Base-by-base conservation (phyloP, 2,797 vertebrate genomes). In the Rhabdomys pumilio region DNA sequence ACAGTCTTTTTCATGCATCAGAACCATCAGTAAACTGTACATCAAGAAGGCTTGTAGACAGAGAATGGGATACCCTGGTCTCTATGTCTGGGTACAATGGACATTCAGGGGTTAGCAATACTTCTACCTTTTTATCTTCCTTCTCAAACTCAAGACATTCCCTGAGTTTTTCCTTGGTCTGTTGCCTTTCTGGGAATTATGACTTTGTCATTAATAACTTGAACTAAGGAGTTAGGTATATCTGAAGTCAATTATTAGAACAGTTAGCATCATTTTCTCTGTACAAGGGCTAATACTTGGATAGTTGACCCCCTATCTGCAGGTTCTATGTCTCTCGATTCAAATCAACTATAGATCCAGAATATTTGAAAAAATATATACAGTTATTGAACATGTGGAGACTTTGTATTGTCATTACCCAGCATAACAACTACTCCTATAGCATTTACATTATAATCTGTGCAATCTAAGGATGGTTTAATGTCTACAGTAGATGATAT, bases 131-230 rank as follows among this genome's bases (percentile, higher is more conserved):
- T 53, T 93, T 53, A 29, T 34, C 44, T 22, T 69, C n/a, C 65
- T 94, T 79, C 67, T n/a, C 75, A 94, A 73, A 93, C 31, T 87
- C 87, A 41, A 69, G 22, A 47, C n/a, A 63, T 61, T 76, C 83
- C 84, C 44, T 76, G 89, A 59, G 63, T 59, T 94, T 91, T 72
- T 94, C 29, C 19, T 67, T 96, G 15, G 24, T 89, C 13, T 81
- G 34, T 26, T 88, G 31, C 34, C 47, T 53, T 47, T 3, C 65
- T 72, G 67, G 26, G 12, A 91, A 2, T 53, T 67, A 59, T 90
- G 50, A 22, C 67, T 94, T 61, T 91, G 24, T 79, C 63, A n/a
- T 76, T 93, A 89, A 83, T 72, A 87, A 44, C 67, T 95, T 76
- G 22, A 95, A 50, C 47, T 94, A 95, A 76, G 50, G 47, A 82